phyloP scores from a whole-genome alignment of 2,888 invertebrate species.

The Scaptodrosophila latifasciaeformis region DNA sequence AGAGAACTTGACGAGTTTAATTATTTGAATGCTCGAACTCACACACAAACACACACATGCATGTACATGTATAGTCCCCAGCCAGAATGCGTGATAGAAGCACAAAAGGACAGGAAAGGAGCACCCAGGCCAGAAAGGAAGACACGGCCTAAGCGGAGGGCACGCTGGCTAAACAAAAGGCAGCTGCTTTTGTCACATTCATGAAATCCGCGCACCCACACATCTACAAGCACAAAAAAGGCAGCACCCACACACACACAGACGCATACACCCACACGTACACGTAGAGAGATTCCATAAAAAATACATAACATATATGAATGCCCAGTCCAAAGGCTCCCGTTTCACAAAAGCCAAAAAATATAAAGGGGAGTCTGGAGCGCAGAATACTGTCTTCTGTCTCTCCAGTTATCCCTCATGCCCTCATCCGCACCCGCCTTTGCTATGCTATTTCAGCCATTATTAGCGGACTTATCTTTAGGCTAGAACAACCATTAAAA shows the following conservation, averaged over 20 bases:
- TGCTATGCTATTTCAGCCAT: too few species aligned
- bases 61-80: slow-evolving; percentile 3
- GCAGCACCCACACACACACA: too few species aligned
- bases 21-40: slow-evolving; percentile 68
- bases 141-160: slow-evolving; percentile 41
- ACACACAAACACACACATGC: slow-evolving; percentile 30
- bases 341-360: too few species aligned
- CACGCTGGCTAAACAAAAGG: slow-evolving; percentile 59
- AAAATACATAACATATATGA: too few species aligned
- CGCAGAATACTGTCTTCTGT: too few species aligned
- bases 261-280: slow-evolving; percentile 19
- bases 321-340: too few species aligned
- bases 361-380: too few species aligned
- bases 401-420: too few species aligned
- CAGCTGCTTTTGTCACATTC: slow-evolving; percentile 65
- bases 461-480: too few species aligned
- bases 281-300: slow-evolving; percentile 16
- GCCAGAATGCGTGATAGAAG: too few species aligned
- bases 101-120: neutral
- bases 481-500: too few species aligned
- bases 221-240: neutral
- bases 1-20: slow-evolving; percentile 70
- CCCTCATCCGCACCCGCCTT: too few species aligned
- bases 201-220: slow-evolving; percentile 5
- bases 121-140: neutral